Base-by-base conservation (phyloP, 2,888 invertebrate species). In the Cyaniris semiargus region DNA sequence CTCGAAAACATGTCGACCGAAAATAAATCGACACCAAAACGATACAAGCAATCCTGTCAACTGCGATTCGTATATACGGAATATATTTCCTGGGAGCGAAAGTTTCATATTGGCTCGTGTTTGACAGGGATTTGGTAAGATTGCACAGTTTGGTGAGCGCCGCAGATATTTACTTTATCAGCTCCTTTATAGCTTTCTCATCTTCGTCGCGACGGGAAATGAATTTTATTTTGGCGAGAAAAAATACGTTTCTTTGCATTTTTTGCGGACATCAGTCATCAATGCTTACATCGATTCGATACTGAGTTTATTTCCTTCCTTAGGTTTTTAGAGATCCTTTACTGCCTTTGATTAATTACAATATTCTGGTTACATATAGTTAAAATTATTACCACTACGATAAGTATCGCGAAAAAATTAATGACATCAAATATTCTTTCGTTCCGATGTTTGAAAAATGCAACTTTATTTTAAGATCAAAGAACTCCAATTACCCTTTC, bases 101-200 rank as follows among this genome's bases (percentile, higher is more conserved):
- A 70, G 80, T 79, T 79, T 80, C 80, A 79, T 80, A 77, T 76
- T 74, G 77, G 78, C 76, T 79, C 78, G 71, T n/a, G 71, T 81
- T 81, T 80, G 79, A 80, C 80, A 80, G 78, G 79, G 81, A 80
- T 79, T 79, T 79, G 80, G 77, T 79, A 78, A 79, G 76, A 77
- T 76, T 79, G 77, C 78, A 80, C 79, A 79, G 79, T 80, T 79
- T 77, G 75, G 77, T 76, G 77, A 81, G 79, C 79, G 79, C 79
- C 79, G 77, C 79, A 79, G 79, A 79, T 78, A 81, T 79, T 81
- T 79, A 77, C 79, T 76, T 78, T 76, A 79, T 78, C 79, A 78
- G 77, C 76, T 79, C 80, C 79, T 79, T 81, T 80, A 81, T 79
- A 78, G 80, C 79, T 79, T 78, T 79, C 74, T 77, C 76, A 70